A percentile compares a stretch with the other conserved stretches of the same genome.
Conservation (phyloP, 2,113 vertebrate species). For the Lagopus muta region DNA sequence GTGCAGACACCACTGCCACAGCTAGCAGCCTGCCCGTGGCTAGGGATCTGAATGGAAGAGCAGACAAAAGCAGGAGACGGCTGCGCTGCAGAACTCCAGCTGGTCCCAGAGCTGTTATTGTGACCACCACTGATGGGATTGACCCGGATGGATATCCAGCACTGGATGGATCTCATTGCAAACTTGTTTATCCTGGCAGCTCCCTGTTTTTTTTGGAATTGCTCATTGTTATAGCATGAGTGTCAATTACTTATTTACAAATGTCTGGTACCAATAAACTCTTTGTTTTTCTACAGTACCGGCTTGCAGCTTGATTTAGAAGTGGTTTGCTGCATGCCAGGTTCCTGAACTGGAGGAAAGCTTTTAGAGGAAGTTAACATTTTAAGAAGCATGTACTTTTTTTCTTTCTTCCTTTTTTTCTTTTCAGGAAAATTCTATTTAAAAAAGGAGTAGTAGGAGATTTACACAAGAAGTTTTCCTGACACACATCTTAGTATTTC, state of each 20-base stretch:
- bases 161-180: background rate
- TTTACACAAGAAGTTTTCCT: background rate
- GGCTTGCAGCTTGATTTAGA: slow-evolving; percentile 18
- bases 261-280: slow-evolving; percentile 56
- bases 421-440: background rate
- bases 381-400: background rate
- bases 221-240: slow-evolving; percentile 37
- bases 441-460: background rate
- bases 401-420: too few relatives aligned
- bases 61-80: background rate
- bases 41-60: background rate
- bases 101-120: slow-evolving; percentile 1
- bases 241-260: slow-evolving; percentile 63
- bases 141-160: slow-evolving; percentile 9
- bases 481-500: background rate
- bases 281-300: slow-evolving; percentile 10
- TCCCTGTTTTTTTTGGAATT: slow-evolving; percentile 40
- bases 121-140: background rate
- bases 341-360: slow-evolving; percentile 31
- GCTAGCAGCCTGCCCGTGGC: background rate
- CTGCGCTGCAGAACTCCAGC: background rate
- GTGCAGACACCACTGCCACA: background rate
- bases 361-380: background rate
- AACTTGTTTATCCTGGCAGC: slow-evolving; percentile 65
- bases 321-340: slow-evolving; percentile 18